These are phyloP conservation scores for Heliconius ismenius DNA, from an alignment of 2,888 invertebrate species.

Conservation along the genomic window DNA sequence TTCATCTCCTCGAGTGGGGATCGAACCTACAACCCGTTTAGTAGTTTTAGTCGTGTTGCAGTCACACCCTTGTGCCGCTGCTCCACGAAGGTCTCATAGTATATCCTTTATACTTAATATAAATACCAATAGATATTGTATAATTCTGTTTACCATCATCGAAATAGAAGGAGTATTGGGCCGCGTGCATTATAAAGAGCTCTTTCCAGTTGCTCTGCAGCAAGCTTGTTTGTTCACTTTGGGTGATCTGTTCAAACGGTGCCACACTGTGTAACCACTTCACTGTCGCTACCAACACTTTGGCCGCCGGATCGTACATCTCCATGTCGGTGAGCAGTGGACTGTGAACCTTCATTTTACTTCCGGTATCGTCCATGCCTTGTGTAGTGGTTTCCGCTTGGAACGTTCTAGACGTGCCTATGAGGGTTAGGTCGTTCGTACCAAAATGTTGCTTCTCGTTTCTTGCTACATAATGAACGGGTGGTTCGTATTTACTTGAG, in stretches of 20 bases:
- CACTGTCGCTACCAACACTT: conserved; percentile 88
- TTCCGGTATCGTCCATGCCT: conserved; percentile 36
- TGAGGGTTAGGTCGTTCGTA: conserved; percentile 24
- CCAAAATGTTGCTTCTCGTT: conserved; percentile 42
- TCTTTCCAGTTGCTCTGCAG: conserved; percentile 92
- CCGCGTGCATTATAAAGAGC: conserved; percentile 90
- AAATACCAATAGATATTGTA: neutral
- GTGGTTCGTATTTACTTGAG: conserved; percentile 50
- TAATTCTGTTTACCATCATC: conserved; percentile 83
- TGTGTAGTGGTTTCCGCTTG: conserved; percentile 48
- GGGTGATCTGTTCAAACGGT: conserved; percentile 85
- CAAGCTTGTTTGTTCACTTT: conserved; percentile 86
- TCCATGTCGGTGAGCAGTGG: conserved; percentile 43
- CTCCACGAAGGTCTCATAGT: too few species aligned
- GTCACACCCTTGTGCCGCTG: too few species aligned
- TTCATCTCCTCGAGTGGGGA: too few species aligned
- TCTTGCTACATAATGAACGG: conserved; percentile 60
- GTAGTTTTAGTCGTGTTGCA: too few species aligned
- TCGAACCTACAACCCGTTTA: too few species aligned
- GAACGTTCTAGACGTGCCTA: conserved; percentile 44
- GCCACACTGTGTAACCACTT: conserved; percentile 91
- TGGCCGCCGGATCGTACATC: conserved; percentile 87
- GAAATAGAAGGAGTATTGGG: conserved; percentile 89
- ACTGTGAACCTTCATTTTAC: conserved; percentile 44
- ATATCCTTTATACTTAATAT: too few species aligned